These are phyloP conservation scores for Drosophila neonasuta DNA, from an alignment of 2,888 invertebrate species.

Conservation along the genomic window DNA sequence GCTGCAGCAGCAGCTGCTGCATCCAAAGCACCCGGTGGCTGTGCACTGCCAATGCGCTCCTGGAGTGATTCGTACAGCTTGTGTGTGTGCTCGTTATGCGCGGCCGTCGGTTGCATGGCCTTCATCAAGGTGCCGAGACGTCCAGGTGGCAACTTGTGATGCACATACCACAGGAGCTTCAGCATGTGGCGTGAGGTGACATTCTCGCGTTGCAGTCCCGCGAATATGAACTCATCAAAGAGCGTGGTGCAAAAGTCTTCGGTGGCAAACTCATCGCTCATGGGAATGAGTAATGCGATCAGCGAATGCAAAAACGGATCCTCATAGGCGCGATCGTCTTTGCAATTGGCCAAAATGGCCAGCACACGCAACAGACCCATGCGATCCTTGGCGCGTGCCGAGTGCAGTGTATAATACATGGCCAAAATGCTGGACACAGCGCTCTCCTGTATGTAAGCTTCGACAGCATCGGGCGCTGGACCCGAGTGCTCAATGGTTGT, in stretches of 20 bases:
- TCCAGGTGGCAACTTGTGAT: slow-evolving; percentile 90
- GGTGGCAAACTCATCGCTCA: slow-evolving; percentile 95
- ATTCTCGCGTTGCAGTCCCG: slow-evolving; percentile 93
- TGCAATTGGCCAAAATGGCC: slow-evolving; percentile 94
- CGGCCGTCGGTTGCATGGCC: slow-evolving; percentile 83
- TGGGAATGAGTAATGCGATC: slow-evolving; percentile 89
- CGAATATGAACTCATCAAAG: slow-evolving; percentile 97
- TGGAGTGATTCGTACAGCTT: slow-evolving; percentile 89
- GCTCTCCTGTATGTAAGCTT: slow-evolving; percentile 95
- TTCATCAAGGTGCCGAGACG: slow-evolving; percentile 84
- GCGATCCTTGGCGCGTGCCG: slow-evolving; percentile 91
- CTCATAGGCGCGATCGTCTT: slow-evolving; percentile 95
- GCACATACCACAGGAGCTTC: slow-evolving; percentile 92
- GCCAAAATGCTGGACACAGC: slow-evolving; percentile 95
- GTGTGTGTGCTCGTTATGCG: slow-evolving; percentile 93
- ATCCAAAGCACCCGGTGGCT: slow-evolving; percentile 79
- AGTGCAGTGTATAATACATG: slow-evolving; percentile 96
- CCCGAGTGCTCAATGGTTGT: slow-evolving; percentile 97
- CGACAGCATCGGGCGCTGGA: slow-evolving; percentile 95
- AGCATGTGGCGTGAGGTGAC: slow-evolving; percentile 92
- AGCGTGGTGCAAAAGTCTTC: slow-evolving; percentile 97
- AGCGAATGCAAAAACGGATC: slow-evolving; percentile 97
- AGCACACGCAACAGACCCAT: slow-evolving; percentile 92
- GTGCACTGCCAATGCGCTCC: slow-evolving; percentile 88
- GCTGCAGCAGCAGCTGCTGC: background rate